phyloP scores from a whole-genome alignment of 23 tunicate species.

The Ascidia mentula region DNA sequence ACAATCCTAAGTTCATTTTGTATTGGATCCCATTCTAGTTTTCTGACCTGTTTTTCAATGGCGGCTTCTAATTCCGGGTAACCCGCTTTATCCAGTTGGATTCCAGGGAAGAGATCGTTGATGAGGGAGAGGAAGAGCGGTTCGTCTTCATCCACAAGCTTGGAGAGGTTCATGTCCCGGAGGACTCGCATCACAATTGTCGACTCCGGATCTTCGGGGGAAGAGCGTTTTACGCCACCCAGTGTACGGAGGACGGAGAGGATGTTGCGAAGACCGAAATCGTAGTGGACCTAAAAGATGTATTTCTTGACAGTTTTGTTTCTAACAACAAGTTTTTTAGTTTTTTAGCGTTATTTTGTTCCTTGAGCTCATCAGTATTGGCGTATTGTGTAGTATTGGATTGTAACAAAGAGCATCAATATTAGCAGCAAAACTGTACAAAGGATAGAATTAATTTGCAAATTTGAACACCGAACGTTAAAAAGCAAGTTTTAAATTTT shows the following conservation, averaged over 20 bases:
- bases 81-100: slow-evolving; percentile 88
- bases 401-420: no score
- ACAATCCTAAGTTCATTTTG: no score
- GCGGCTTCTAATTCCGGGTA: slow-evolving; percentile 98
- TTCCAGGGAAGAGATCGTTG: slow-evolving; percentile 98
- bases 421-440: no score
- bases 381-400: no score
- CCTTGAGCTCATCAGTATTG: no score
- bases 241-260: slow-evolving; percentile 98
- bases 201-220: slow-evolving; percentile 94
- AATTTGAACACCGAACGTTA: no score
- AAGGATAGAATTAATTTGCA: no score
- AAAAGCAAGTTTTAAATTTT: no score
- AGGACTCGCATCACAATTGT: slow-evolving; percentile 96
- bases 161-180: slow-evolving; percentile 99
- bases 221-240: slow-evolving; percentile 90
- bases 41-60: slow-evolving; percentile 80
- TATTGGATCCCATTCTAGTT: no score
- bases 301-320: no score
- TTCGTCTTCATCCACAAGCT: slow-evolving; percentile 99
- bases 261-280: slow-evolving; percentile 99
- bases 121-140: slow-evolving; percentile 99
- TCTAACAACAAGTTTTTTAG: no score
- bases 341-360: no score
- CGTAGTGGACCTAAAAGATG: slow-evolving; percentile 99